Conservation (phyloP, 2,113 vertebrate species). For the Morphnarchus princeps region DNA sequence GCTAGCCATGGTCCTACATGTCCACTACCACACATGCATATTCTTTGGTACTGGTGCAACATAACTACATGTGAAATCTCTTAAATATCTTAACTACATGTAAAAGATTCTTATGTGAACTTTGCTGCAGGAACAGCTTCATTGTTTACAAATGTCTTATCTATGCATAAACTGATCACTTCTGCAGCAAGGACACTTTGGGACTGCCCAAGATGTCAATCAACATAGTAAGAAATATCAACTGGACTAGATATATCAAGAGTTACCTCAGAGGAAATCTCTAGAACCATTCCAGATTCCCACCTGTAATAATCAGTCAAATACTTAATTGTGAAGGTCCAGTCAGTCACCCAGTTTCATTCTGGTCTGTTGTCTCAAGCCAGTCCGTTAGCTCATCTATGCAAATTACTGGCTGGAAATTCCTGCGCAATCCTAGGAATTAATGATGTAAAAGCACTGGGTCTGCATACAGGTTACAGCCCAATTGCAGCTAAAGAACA, state of each 20-base stretch:
- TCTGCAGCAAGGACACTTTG: background rate
- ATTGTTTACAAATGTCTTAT: background rate
- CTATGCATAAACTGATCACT: background rate
- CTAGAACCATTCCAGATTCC: background rate
- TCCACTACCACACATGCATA: background rate
- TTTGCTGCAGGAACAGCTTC: background rate
- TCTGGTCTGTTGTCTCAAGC: background rate
- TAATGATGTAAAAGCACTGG: background rate
- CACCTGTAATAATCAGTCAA: background rate
- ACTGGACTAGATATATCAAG: background rate
- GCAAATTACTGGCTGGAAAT: background rate
- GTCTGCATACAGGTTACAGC: background rate
- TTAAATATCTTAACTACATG: background rate
- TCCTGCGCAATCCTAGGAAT: background rate
- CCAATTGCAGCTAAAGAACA: background rate
- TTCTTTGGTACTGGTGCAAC: background rate
- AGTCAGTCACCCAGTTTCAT: background rate
- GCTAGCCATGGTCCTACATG: background rate
- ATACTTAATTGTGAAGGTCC: background rate
- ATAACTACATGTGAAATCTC: background rate
- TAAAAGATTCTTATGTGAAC: background rate
- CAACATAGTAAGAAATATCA: background rate
- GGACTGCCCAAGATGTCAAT: background rate
- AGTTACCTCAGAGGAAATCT: background rate
- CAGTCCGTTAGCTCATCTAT: background rate